Evolutionary conservation across 2,113 vertebrate species (phyloP).

Genomic region (Channa argus): DNA sequence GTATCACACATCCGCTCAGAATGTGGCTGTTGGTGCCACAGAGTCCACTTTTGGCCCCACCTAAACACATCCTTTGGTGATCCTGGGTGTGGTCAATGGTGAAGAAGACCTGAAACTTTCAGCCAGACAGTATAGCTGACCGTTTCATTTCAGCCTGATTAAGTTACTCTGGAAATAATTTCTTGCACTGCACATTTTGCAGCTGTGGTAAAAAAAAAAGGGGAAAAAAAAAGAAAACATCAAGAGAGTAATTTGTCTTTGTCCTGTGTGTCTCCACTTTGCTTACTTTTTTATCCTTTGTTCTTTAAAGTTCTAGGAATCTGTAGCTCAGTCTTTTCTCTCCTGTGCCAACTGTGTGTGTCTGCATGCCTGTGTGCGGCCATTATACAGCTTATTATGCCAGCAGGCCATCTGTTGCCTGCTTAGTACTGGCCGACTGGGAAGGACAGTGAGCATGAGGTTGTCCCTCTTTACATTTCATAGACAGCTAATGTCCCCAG

Average conservation of each 20-base stretch:
- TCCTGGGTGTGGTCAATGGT: not conserved
- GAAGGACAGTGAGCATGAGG: conserved; percentile 50
- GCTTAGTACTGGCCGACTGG: conserved; percentile 55
- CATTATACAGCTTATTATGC: conserved; percentile 61
- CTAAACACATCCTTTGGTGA: not conserved
- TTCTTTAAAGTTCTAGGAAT: conserved; percentile 13
- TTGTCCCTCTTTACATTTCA: conserved; percentile 61
- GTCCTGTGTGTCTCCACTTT: conserved; percentile 4
- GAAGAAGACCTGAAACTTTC: not conserved
- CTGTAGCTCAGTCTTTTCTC: not conserved
- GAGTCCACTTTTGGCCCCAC: too few relatives aligned
- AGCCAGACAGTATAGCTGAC: too few relatives aligned
- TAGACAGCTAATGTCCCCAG: conserved; percentile 45
- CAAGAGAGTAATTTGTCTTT: not conserved
- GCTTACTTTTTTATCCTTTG: not conserved
- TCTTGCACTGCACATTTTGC: not conserved
- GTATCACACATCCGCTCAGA: too few relatives aligned
- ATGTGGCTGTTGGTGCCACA: too few relatives aligned
- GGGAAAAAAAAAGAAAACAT: not conserved
- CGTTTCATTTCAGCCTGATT: not conserved
- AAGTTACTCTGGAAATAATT: not conserved
- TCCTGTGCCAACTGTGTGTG: conserved; percentile 29
- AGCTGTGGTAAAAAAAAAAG: not conserved
- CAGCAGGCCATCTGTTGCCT: conserved; percentile 75
- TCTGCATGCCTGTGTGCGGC: conserved; percentile 20